Evolutionary conservation across 2,888 invertebrate species (phyloP).

Genomic region (Teleogryllus oceanicus): DNA sequence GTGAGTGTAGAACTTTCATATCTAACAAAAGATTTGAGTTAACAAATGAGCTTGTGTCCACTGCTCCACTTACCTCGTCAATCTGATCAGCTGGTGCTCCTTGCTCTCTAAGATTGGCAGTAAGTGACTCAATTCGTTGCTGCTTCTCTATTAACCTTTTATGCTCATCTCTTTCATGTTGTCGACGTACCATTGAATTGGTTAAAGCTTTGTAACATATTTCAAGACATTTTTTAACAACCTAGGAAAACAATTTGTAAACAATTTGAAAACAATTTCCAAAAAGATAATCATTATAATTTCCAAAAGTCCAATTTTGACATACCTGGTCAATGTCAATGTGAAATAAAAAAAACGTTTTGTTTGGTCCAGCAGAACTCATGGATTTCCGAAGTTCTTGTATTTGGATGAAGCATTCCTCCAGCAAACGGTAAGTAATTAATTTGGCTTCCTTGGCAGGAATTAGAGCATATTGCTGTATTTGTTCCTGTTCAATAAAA

Average conservation of each 20-base stretch:
- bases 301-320: too few relatives aligned
- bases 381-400: conserved; percentile 71
- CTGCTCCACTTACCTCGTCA: conserved; percentile 59
- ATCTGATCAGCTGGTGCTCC: conserved; percentile 76
- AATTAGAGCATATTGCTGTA: conserved; percentile 90
- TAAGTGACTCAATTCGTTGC: conserved; percentile 76
- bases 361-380: conserved; percentile 67
- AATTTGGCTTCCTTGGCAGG: conserved; percentile 90
- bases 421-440: conserved; percentile 77
- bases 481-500: conserved; percentile 85
- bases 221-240: conserved; percentile 66
- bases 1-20: too few relatives aligned
- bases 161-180: conserved; percentile 63
- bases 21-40: too few relatives aligned
- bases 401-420: conserved; percentile 68
- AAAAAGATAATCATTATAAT: not conserved
- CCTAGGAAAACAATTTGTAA: conserved; percentile 47
- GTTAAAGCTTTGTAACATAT: conserved; percentile 67
- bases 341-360: conserved; percentile 74
- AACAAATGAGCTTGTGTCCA: conserved; percentile 12
- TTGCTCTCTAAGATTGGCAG: conserved; percentile 72
- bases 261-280: too few relatives aligned
- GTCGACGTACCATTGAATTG: conserved; percentile 65
- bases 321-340: conserved; percentile 62
- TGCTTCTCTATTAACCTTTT: conserved; percentile 83